Percentiles rank a stretch among this genome's conserved stretches.
phyloP scores from a whole-genome alignment of 2,888 invertebrate species.

The Drosophila maculinotata region DNA sequence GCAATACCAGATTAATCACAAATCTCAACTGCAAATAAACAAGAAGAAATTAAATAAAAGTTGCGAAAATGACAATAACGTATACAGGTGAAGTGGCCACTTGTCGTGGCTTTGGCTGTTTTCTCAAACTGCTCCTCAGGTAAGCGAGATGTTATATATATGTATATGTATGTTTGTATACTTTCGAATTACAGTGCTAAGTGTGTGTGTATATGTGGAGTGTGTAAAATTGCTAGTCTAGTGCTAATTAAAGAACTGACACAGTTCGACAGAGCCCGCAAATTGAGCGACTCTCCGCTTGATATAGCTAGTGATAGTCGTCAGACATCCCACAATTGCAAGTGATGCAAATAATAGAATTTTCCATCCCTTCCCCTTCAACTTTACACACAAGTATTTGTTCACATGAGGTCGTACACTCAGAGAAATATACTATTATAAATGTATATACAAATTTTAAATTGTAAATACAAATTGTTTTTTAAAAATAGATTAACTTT shows the following conservation, averaged over 20 bases:
- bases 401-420: no score
- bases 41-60: conserved; percentile 21
- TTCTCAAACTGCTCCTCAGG: conserved; percentile 93
- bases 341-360: conserved; percentile 61
- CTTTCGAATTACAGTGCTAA: conserved; percentile 16
- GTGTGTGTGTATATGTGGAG: conserved; percentile 7
- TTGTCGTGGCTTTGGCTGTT: conserved; percentile 94
- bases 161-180: background rate
- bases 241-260: conserved; percentile 69
- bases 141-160: conserved; percentile 81
- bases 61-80: conserved; percentile 90
- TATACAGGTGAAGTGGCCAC: conserved; percentile 95
- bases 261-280: conserved; percentile 28
- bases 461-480: no score
- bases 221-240: conserved; percentile 39
- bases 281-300: conserved; percentile 19
- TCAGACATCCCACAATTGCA: conserved; percentile 46
- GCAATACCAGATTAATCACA: conserved; percentile 12
- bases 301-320: conserved; percentile 4
- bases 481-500: no score
- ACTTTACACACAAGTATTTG: conserved; percentile 1
- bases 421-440: no score
- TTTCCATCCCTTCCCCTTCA: conserved; percentile 29
- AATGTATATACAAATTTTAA: no score
- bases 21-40: conserved; percentile 41